These are phyloP conservation scores for Leptinotarsa haldemani DNA, from an alignment of 2,888 invertebrate genomes.

Conservation along the genomic window DNA sequence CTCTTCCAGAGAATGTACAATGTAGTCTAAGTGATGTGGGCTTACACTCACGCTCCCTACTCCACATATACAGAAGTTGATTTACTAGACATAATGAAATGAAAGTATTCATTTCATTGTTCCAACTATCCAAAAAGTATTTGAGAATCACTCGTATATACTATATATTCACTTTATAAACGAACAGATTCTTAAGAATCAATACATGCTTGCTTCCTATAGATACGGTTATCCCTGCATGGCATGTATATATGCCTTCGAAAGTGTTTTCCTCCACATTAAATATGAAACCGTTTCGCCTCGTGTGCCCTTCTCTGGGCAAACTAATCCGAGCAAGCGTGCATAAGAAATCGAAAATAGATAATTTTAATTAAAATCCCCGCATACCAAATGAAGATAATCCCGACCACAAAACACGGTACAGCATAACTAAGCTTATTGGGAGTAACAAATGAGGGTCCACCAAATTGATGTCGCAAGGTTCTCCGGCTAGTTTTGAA, in stretches of 20 bases:
- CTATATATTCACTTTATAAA: too few relatives aligned
- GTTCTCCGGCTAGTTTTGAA: not conserved
- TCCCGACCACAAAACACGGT: not conserved
- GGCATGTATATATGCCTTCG: not conserved
- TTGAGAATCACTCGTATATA: too few relatives aligned
- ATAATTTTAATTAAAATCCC: slow-evolving; percentile 7
- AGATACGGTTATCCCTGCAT: not conserved
- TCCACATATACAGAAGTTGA: too few relatives aligned
- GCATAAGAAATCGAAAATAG: not conserved
- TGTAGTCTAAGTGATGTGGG: too few relatives aligned
- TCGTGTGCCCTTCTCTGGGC: not conserved
- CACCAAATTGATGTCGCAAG: not conserved
- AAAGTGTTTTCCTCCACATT: not conserved
- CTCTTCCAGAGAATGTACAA: too few relatives aligned
- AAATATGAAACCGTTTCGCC: not conserved
- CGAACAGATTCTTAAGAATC: not conserved
- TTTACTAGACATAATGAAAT: too few relatives aligned
- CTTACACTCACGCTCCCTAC: too few relatives aligned
- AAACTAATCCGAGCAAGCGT: not conserved
- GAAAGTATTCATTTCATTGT: too few relatives aligned
- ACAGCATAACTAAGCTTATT: slow-evolving; percentile 10
- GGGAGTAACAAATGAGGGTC: slow-evolving; percentile 4
- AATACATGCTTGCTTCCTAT: not conserved
- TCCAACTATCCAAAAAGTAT: too few relatives aligned
- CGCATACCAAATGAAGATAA: slow-evolving; percentile 2